Percentiles rank a stretch among this genome's conserved stretches.
phyloP scores from a whole-genome alignment of 2,113 vertebrate species.

The Sisor rabdophorus region DNA sequence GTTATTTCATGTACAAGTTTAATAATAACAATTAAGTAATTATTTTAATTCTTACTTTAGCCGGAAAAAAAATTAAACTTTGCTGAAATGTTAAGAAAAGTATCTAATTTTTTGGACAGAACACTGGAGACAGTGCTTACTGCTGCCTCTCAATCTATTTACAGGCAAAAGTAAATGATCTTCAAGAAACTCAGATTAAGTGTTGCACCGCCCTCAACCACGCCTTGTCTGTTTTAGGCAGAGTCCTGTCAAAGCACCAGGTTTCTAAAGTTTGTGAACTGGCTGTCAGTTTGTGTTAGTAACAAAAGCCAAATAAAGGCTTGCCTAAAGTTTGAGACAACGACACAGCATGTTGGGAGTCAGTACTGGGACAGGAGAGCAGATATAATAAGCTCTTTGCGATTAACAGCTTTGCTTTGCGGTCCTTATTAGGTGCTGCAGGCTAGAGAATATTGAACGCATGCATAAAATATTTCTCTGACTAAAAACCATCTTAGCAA shows the following conservation, averaged over 20 bases:
- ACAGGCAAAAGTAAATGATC: slow-evolving; percentile 34
- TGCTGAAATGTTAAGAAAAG: too few relatives aligned
- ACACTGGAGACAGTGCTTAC: slow-evolving; percentile 28
- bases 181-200: slow-evolving; percentile 27
- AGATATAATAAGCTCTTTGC: slow-evolving; percentile 20
- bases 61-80: too few relatives aligned
- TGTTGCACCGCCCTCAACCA: slow-evolving; percentile 14
- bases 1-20: too few relatives aligned
- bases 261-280: not conserved
- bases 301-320: not conserved
- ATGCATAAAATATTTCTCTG: not conserved
- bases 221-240: not conserved
- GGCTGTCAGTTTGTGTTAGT: slow-evolving; percentile 35
- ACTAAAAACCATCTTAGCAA: slow-evolving; percentile 12
- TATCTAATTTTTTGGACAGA: too few relatives aligned
- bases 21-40: too few relatives aligned
- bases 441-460: slow-evolving; percentile 26
- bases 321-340: slow-evolving; percentile 30
- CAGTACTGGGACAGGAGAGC: slow-evolving; percentile 23
- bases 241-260: slow-evolving; percentile 5
- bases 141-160: slow-evolving; percentile 26
- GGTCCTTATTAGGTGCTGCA: slow-evolving; percentile 33
- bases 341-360: slow-evolving; percentile 37
- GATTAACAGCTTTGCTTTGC: slow-evolving; percentile 39
- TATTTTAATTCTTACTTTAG: too few relatives aligned